These are phyloP conservation scores for Drosophila pseudotalamancana DNA, from an alignment of 2,888 invertebrate genomes.

Conservation along the genomic window DNA sequence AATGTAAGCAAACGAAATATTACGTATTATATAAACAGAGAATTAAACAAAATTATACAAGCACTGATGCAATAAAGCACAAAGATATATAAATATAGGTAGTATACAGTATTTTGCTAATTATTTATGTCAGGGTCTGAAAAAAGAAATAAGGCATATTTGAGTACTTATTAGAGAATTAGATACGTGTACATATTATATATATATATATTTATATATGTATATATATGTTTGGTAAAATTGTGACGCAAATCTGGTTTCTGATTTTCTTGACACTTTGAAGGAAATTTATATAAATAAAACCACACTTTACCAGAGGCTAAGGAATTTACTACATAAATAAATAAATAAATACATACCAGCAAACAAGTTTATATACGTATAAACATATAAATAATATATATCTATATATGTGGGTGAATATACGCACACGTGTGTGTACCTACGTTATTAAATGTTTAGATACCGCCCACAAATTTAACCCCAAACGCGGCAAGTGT, in stretches of 20 bases:
- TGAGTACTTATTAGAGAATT: conserved; percentile 18
- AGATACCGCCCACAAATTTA: conserved; percentile 14
- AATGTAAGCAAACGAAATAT: conserved; percentile 23
- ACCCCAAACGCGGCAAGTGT: conserved; percentile 8
- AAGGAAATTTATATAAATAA: conserved; percentile 38
- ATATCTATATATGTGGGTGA: background rate
- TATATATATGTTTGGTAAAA: conserved; percentile 6
- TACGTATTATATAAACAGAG: conserved; percentile 8
- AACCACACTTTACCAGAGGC: conserved; percentile 18
- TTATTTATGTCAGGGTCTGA: conserved; percentile 25
- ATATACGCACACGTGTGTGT: conserved; percentile 3
- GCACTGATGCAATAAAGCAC: conserved; percentile 19
- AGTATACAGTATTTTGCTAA: background rate
- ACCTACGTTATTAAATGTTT: conserved; percentile 10
- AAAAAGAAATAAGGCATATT: background rate
- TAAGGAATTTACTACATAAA: conserved; percentile 18
- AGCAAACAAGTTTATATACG: too few species aligned
- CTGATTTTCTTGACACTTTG: conserved; percentile 40
- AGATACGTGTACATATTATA: background rate
- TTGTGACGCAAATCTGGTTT: conserved; percentile 53
- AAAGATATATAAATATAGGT: background rate
- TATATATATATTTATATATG: conserved; percentile 10
- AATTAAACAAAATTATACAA: conserved; percentile 9
- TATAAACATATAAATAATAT: background rate
- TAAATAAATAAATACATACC: background rate